A percentile compares a stretch with the other conserved stretches of the same genome.
These are phyloP conservation scores for Aphidius ervi DNA, from an alignment of 1,140 invertebrate genomes.

Conservation along the genomic window DNA sequence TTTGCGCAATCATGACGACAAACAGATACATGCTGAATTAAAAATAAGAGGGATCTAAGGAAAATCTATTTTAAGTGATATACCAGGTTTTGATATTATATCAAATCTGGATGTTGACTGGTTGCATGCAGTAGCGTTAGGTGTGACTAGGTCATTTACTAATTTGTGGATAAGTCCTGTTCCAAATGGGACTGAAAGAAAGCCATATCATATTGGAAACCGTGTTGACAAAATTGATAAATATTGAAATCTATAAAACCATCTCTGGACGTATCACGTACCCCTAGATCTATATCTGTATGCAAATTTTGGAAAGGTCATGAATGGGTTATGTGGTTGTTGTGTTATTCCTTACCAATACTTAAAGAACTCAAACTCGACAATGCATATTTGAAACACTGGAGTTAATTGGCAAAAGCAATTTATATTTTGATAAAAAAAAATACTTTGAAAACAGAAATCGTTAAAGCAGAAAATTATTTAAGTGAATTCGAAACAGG, in stretches of 20 bases:
- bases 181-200: slow-evolving; percentile 8
- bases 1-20: slow-evolving; percentile 23
- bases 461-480: slow-evolving; percentile 20
- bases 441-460: slow-evolving; percentile 24
- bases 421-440: slow-evolving; percentile 26
- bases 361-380: slow-evolving; percentile 21
- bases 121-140: slow-evolving; percentile 34
- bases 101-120: slow-evolving; percentile 30
- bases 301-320: slow-evolving; percentile 35
- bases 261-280: slow-evolving; percentile 27
- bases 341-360: slow-evolving; percentile 29
- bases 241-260: slow-evolving; percentile 27
- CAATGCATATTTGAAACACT: slow-evolving; percentile 31
- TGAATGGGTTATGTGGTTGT: slow-evolving; percentile 32
- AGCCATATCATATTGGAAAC: slow-evolving; percentile 29
- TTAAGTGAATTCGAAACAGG: slow-evolving; percentile 28
- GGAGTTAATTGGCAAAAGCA: slow-evolving; percentile 27
- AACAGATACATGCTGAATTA: slow-evolving; percentile 12
- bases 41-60: slow-evolving; percentile 27
- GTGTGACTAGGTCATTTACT: slow-evolving; percentile 26
- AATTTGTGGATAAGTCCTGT: slow-evolving; percentile 31
- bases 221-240: slow-evolving; percentile 23
- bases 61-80: slow-evolving; percentile 25
- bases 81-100: slow-evolving; percentile 32
- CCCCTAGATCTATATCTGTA: slow-evolving; percentile 27